A percentile compares a stretch with the other conserved stretches of the same genome.
Evolutionary conservation across 1,140 invertebrate species (phyloP).

Genomic region (Anastrepha obliqua): DNA sequence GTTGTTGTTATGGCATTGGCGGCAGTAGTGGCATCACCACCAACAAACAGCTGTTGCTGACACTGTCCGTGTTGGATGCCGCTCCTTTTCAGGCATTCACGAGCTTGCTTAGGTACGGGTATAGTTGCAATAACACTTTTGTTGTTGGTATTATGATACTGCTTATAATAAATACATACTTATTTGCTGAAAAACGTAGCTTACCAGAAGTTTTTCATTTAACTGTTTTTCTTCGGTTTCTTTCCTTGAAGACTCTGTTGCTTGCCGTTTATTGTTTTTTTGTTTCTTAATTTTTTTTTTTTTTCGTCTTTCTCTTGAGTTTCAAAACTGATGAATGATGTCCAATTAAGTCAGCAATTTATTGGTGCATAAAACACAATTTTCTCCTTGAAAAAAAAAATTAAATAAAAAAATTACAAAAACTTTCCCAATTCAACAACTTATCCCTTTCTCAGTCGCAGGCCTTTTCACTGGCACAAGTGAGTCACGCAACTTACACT

Average conservation of each 20-base stretch:
- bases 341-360: slow-evolving; percentile 36
- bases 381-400: not conserved
- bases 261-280: not conserved
- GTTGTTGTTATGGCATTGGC: not conserved
- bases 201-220: slow-evolving; percentile 14
- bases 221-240: not conserved
- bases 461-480: not conserved
- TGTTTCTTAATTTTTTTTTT: too few relatives aligned
- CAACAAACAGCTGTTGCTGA: slow-evolving; percentile 8
- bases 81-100: not conserved
- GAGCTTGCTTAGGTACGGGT: not conserved
- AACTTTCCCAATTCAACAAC: not conserved
- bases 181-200: not conserved
- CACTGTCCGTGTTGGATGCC: not conserved
- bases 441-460: not conserved
- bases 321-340: slow-evolving; percentile 18
- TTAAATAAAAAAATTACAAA: not conserved
- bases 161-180: not conserved
- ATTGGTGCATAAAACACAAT: slow-evolving; percentile 40
- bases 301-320: not conserved
- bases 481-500: not conserved
- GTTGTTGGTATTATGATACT: not conserved
- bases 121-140: not conserved
- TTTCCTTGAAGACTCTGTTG: not conserved
- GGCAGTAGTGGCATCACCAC: not conserved